Evolutionary conservation across 1,140 invertebrate genomes (phyloP).

Genomic region (Zophobas atratus): DNA sequence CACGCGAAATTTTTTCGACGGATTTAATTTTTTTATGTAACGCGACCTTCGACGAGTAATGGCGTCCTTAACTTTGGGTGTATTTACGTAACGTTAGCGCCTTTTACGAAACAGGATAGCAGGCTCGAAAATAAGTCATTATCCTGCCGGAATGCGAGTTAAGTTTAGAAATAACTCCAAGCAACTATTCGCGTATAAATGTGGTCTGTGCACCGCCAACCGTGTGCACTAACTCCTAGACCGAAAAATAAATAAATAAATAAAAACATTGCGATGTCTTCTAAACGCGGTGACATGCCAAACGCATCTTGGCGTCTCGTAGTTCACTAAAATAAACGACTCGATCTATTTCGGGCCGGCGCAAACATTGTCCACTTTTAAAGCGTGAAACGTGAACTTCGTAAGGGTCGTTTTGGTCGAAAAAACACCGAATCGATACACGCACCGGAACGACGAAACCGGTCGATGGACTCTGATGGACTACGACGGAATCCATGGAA

Average conservation of each 20-base stretch:
- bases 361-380: constrained; percentile 28
- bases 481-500: background rate
- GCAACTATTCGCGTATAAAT: constrained; percentile 33
- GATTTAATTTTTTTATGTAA: too few species aligned
- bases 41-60: too few species aligned
- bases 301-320: constrained; percentile 37
- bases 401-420: background rate
- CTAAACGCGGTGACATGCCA: constrained; percentile 22
- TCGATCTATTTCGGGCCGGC: constrained; percentile 4
- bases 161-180: constrained; percentile 41
- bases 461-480: background rate
- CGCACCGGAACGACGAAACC: background rate
- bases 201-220: constrained; percentile 12
- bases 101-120: constrained; percentile 13
- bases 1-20: too few species aligned
- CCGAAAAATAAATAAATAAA: constrained; percentile 43
- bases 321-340: constrained; percentile 34
- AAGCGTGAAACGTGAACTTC: background rate
- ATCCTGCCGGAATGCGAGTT: constrained; percentile 47
- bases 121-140: constrained; percentile 41
- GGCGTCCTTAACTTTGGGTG: too few species aligned
- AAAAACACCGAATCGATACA: background rate
- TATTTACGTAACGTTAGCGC: background rate
- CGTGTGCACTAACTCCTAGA: constrained; percentile 37
- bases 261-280: constrained; percentile 34